phyloP scores from a whole-genome alignment of 2,113 vertebrate species.

The Hippocampus barbouri region DNA sequence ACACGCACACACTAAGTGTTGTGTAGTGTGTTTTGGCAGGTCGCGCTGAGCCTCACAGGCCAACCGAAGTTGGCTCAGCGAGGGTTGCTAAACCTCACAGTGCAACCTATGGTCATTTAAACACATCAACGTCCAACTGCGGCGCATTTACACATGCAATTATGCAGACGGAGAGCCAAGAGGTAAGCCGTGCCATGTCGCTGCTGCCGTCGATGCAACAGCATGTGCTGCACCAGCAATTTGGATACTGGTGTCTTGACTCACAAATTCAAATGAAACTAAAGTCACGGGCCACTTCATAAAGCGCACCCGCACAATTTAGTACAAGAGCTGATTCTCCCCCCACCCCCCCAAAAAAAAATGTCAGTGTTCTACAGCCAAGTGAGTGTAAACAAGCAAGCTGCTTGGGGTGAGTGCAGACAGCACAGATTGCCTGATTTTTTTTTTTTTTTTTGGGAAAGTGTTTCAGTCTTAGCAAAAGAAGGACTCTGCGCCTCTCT shows the following conservation, averaged over 20 bases:
- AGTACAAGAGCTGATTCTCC: no score
- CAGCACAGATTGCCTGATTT: slow-evolving; percentile 60
- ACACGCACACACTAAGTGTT: slow-evolving; percentile 32
- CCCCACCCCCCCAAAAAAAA: no score
- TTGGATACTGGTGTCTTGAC: no score
- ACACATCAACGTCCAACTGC: slow-evolving; percentile 2
- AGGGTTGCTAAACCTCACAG: slow-evolving; percentile 51
- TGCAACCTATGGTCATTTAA: slow-evolving; percentile 22
- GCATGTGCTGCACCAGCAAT: not conserved
- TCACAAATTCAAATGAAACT: no score
- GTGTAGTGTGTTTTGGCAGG: slow-evolving; percentile 64
- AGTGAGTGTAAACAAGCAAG: slow-evolving; percentile 32
- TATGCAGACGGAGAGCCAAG: not conserved
- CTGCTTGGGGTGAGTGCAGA: slow-evolving; percentile 37
- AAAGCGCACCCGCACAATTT: no score
- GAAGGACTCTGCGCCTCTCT: slow-evolving; percentile 54
- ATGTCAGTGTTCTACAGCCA: slow-evolving; percentile 1
- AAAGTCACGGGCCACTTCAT: no score
- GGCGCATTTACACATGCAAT: slow-evolving; percentile 2
- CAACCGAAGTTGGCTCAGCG: slow-evolving; percentile 35
- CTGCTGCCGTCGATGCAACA: not conserved
- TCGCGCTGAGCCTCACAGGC: slow-evolving; percentile 43
- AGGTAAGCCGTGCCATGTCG: not conserved
- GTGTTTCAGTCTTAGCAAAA: slow-evolving; percentile 55
- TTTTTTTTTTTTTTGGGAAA: slow-evolving; percentile 18